Evolutionary conservation across 1,140 invertebrate species (phyloP).

Genomic region (Phymorhynchus buccinoides): DNA sequence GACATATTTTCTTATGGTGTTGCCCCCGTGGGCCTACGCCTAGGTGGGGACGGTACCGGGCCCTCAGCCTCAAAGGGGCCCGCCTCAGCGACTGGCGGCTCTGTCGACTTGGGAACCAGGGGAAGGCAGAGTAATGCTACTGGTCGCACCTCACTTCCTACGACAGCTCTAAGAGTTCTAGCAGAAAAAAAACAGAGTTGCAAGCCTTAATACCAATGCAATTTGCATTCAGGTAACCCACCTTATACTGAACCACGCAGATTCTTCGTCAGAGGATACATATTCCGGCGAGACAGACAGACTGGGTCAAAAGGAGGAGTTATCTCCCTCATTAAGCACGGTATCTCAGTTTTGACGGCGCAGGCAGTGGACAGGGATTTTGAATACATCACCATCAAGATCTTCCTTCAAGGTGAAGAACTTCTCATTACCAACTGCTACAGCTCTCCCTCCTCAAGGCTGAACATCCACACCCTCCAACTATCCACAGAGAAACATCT

Average conservation of each 20-base stretch:
- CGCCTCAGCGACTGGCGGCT: slow-evolving; percentile 4
- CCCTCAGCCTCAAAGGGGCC: background rate
- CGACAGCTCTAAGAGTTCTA: background rate
- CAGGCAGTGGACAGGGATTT: background rate
- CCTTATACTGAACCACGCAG: no score
- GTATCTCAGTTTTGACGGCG: background rate
- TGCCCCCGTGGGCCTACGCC: no score
- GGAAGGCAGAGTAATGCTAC: background rate
- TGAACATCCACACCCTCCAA: background rate
- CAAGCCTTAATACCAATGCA: background rate
- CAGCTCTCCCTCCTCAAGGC: background rate
- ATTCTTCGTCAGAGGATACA: slow-evolving; percentile 17
- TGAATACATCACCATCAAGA: background rate
- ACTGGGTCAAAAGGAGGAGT: background rate
- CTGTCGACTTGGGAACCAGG: background rate
- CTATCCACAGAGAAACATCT: background rate
- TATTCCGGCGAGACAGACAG: background rate
- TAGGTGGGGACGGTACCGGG: background rate
- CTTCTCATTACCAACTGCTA: background rate
- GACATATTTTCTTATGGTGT: no score
- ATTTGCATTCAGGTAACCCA: background rate
- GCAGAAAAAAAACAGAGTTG: background rate
- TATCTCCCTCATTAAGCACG: background rate
- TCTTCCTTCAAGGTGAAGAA: background rate
- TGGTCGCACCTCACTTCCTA: background rate